These are phyloP conservation scores for Scaptomyza flava DNA, from an alignment of 2,888 invertebrate genomes.

Conservation along the genomic window DNA sequence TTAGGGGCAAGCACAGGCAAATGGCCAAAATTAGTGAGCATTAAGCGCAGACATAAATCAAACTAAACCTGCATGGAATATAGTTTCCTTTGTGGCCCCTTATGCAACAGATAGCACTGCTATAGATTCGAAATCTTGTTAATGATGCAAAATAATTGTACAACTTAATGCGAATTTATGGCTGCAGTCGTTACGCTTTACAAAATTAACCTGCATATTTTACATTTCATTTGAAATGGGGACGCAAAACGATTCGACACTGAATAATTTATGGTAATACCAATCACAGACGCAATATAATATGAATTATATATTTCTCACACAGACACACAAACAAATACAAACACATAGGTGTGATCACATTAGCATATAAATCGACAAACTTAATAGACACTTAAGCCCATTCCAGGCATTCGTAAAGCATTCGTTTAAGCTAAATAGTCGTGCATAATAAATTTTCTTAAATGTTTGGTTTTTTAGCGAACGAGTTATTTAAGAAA, in stretches of 20 bases:
- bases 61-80: slow-evolving; percentile 22
- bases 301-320: slow-evolving; percentile 48
- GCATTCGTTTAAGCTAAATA: slow-evolving; percentile 45
- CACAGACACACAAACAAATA: slow-evolving; percentile 6
- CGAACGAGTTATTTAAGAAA: slow-evolving; percentile 4
- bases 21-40: slow-evolving; percentile 56
- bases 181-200: slow-evolving; percentile 40
- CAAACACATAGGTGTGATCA: slow-evolving; percentile 22
- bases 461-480: slow-evolving; percentile 36
- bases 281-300: slow-evolving; percentile 58
- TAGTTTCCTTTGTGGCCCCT: neutral
- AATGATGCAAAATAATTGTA: slow-evolving; percentile 58
- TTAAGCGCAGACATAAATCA: slow-evolving; percentile 45
- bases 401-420: slow-evolving; percentile 8
- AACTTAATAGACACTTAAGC: slow-evolving; percentile 62
- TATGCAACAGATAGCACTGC: slow-evolving; percentile 18
- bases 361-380: slow-evolving; percentile 53
- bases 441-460: slow-evolving; percentile 49
- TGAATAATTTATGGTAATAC: slow-evolving; percentile 66
- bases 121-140: slow-evolving; percentile 13
- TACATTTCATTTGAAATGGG: slow-evolving; percentile 59
- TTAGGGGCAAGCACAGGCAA: slow-evolving; percentile 34
- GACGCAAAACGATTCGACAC: slow-evolving; percentile 63
- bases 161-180: slow-evolving; percentile 70
- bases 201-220: slow-evolving; percentile 62